A percentile compares a stretch with the other conserved stretches of the same genome.
Evolutionary conservation across 2,888 invertebrate species (phyloP).

Genomic region (Hypsopygia costalis): DNA sequence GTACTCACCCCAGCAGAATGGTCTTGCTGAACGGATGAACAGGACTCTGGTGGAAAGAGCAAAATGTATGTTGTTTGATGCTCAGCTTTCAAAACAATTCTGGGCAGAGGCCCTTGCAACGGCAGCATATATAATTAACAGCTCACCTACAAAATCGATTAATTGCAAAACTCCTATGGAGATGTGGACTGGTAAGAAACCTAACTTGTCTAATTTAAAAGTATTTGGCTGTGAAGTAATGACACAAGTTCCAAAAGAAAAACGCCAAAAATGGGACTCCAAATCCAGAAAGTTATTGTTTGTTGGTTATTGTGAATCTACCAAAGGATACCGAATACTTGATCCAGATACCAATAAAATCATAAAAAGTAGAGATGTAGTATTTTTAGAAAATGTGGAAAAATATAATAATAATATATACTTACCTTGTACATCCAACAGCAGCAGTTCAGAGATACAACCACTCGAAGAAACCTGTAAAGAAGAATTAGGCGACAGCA

Average conservation of each 20-base stretch:
- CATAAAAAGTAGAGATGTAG: constrained; percentile 12
- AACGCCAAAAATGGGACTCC: constrained; percentile 5
- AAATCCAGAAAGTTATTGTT: constrained; percentile 9
- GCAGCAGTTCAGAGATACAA: too few relatives aligned
- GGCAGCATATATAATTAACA: constrained; percentile 1
- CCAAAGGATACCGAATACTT: constrained; percentile 10
- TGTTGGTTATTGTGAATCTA: constrained; percentile 14
- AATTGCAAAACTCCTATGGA: constrained; percentile 5
- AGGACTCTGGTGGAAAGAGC: constrained; percentile 17
- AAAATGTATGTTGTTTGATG: constrained; percentile 6
- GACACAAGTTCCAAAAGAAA: constrained; percentile 6
- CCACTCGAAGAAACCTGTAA: too few relatives aligned
- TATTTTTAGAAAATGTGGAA: constrained; percentile 15
- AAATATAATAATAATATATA: constrained; percentile 7
- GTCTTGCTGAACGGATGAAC: constrained; percentile 31
- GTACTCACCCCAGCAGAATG: constrained; percentile 38
- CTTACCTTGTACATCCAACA: too few relatives aligned
- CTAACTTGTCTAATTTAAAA: constrained; percentile 3
- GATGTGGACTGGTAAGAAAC: constrained; percentile 4
- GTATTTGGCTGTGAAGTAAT: constrained; percentile 7
- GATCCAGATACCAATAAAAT: constrained; percentile 1
- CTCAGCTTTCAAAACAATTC: not conserved
- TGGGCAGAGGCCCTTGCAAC: constrained; percentile 6
- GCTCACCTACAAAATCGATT: constrained; percentile 3
- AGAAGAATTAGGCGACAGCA: too few relatives aligned